Percentiles rank a stretch among this genome's conserved stretches.
Conservation (phyloP, 2,113 vertebrate species). For the Globicephala melas region DNA sequence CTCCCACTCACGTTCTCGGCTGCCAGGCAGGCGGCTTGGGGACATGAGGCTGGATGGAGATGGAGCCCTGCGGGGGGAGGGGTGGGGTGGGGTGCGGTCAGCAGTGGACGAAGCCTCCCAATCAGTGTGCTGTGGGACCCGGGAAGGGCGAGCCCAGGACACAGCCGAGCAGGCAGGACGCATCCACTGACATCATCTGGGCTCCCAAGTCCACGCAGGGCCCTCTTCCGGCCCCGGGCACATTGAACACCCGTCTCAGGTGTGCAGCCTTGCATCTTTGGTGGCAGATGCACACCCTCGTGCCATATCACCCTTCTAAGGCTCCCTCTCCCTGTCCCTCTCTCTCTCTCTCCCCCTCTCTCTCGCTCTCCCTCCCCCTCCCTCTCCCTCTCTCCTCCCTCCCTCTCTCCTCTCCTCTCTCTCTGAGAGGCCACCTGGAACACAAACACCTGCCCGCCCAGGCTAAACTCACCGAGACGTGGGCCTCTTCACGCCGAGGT, state of each 20-base stretch:
- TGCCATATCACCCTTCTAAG: background rate
- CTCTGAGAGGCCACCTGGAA: too few relatives aligned
- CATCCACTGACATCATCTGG: accelerated
- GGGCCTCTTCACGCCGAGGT: slow-evolving; percentile 84
- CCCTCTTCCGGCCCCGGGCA: background rate
- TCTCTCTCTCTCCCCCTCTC: accelerated
- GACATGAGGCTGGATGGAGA: slow-evolving; percentile 91
- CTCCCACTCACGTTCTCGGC: slow-evolving; percentile 93
- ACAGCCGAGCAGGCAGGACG: background rate
- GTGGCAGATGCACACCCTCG: background rate
- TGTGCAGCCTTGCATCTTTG: background rate
- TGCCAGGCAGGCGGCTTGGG: slow-evolving; percentile 83
- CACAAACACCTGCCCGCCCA: accelerated
- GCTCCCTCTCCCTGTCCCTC: background rate
- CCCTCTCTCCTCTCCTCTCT: too few relatives aligned
- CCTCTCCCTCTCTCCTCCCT: accelerated
- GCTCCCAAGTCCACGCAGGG: background rate
- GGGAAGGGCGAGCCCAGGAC: background rate
- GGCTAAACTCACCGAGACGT: slow-evolving; percentile 64
- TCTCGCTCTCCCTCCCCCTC: accelerated
- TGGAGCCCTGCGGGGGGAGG: slow-evolving; percentile 82
- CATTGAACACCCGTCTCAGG: accelerated
- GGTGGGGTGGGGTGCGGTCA: background rate
- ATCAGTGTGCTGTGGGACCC: accelerated
- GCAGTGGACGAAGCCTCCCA: accelerated